These are phyloP conservation scores for Actinopyga echinites DNA, from an alignment of 53 echinoderm and acorn worm species.

Conservation along the genomic window DNA sequence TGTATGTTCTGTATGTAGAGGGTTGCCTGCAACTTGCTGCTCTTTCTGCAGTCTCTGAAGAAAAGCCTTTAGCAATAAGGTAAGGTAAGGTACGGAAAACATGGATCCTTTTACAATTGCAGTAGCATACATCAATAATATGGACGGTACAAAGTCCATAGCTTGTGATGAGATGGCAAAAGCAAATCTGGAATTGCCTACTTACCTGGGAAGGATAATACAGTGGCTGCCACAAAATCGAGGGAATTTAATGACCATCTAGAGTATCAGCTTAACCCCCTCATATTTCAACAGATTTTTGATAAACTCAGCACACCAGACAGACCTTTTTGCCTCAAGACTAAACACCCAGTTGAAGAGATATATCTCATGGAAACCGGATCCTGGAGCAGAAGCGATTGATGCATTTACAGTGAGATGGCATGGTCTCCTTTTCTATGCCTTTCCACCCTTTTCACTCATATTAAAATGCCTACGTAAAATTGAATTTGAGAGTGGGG, in stretches of 20 bases:
- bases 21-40: not conserved
- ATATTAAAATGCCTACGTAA: slow-evolving; percentile 7
- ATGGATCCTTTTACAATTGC: slow-evolving; percentile 37
- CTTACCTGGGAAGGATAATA: slow-evolving; percentile 36
- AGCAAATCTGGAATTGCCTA: slow-evolving; percentile 42
- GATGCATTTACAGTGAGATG: slow-evolving; percentile 57
- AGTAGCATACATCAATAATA: slow-evolving; percentile 44
- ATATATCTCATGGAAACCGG: slow-evolving; percentile 58
- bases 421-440: slow-evolving; percentile 14
- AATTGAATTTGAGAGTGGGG: not conserved
- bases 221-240: slow-evolving; percentile 51
- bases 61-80: slow-evolving; percentile 30
- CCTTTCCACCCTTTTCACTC: slow-evolving; percentile 35
- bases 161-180: slow-evolving; percentile 34
- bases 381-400: slow-evolving; percentile 36
- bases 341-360: slow-evolving; percentile 41
- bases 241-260: slow-evolving; percentile 46
- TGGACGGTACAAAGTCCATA: slow-evolving; percentile 47
- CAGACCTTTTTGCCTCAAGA: slow-evolving; percentile 49
- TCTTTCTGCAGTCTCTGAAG: not conserved
- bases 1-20: not conserved
- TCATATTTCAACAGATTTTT: slow-evolving; percentile 20
- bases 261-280: slow-evolving; percentile 52
- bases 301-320: slow-evolving; percentile 11
- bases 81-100: not conserved